A percentile compares a stretch with the other conserved stretches of the same genome.
phyloP scores from a whole-genome alignment of 2,888 invertebrate species.

The Stenodema calcarata region DNA sequence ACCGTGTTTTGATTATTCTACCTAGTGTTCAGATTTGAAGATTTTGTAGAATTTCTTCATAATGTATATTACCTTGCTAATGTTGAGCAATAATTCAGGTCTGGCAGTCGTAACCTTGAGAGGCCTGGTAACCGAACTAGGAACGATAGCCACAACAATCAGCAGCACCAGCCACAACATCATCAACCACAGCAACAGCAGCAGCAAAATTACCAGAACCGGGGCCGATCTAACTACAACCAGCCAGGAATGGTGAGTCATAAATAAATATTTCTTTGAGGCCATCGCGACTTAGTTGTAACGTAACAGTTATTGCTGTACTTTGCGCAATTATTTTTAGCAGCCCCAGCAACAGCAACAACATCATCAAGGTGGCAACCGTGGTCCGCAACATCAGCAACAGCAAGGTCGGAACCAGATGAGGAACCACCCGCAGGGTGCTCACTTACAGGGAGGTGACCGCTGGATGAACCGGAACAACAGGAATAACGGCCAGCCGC shows the following conservation, averaged over 20 bases:
- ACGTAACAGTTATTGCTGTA: too few relatives aligned
- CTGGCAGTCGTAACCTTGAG: constrained; percentile 47
- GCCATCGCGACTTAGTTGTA: too few relatives aligned
- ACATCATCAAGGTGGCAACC: background rate
- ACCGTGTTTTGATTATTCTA: too few relatives aligned
- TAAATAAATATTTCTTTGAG: background rate
- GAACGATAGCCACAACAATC: constrained; percentile 44
- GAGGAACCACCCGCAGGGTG: constrained; percentile 19
- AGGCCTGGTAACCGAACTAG: constrained; percentile 16
- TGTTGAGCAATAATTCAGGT: constrained; percentile 3
- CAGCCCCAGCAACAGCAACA: background rate
- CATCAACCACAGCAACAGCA: constrained; percentile 60
- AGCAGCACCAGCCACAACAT: constrained; percentile 56
- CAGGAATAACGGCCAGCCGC: background rate
- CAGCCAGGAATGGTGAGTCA: background rate
- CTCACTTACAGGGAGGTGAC: constrained; percentile 22
- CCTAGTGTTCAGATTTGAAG: too few relatives aligned
- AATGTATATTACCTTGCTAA: constrained; percentile 8
- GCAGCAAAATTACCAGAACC: constrained; percentile 35
- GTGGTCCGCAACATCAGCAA: background rate
- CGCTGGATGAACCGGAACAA: constrained; percentile 20
- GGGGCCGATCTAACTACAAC: constrained; percentile 27
- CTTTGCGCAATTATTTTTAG: background rate
- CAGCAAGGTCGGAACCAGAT: background rate
- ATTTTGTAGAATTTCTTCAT: too few relatives aligned